A percentile compares a stretch with the other conserved stretches of the same genome.
Evolutionary conservation across 1,140 invertebrate genomes (phyloP).

Genomic region (Anoplophora glabripennis): DNA sequence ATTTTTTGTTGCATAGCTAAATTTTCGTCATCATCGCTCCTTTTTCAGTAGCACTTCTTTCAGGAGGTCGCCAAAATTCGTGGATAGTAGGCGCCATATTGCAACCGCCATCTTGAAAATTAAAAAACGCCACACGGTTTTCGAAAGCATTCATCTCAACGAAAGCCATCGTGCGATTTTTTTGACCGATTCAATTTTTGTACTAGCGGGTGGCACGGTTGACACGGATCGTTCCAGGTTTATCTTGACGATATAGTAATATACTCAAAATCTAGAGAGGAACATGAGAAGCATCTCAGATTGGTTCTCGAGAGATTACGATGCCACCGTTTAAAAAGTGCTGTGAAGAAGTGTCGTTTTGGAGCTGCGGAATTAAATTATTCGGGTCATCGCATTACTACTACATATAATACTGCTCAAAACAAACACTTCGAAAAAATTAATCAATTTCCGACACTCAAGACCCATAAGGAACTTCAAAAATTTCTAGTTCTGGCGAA

Average conservation of each 20-base stretch:
- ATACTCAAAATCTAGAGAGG: constrained; percentile 1
- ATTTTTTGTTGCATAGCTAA: too few relatives aligned
- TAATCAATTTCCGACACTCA: constrained; percentile 23
- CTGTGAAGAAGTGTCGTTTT: constrained; percentile 19
- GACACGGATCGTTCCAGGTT: too few relatives aligned
- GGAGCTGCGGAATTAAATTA: constrained; percentile 23
- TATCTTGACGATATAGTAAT: constrained; percentile 35
- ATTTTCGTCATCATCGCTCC: too few relatives aligned
- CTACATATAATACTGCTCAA: constrained; percentile 26
- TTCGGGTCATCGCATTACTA: constrained; percentile 33
- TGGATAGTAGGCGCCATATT: too few relatives aligned
- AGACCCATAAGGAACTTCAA: constrained; percentile 22
- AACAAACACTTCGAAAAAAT: constrained; percentile 27
- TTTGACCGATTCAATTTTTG: too few relatives aligned
- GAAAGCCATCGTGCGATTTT: too few relatives aligned
- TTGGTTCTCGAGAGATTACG: constrained; percentile 25
- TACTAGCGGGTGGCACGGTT: too few relatives aligned
- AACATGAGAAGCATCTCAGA: background rate
- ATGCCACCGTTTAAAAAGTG: background rate
- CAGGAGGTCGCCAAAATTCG: too few relatives aligned
- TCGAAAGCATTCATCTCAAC: too few relatives aligned
- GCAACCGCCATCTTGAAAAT: too few relatives aligned
- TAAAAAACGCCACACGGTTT: too few relatives aligned
- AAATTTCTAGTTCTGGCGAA: constrained; percentile 29
- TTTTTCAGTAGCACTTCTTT: too few relatives aligned